Percentiles rank a stretch among this genome's conserved stretches.
Evolutionary conservation across 2,797 vertebrate species (phyloP).

Genomic region (Eulemur coronatus): DNA sequence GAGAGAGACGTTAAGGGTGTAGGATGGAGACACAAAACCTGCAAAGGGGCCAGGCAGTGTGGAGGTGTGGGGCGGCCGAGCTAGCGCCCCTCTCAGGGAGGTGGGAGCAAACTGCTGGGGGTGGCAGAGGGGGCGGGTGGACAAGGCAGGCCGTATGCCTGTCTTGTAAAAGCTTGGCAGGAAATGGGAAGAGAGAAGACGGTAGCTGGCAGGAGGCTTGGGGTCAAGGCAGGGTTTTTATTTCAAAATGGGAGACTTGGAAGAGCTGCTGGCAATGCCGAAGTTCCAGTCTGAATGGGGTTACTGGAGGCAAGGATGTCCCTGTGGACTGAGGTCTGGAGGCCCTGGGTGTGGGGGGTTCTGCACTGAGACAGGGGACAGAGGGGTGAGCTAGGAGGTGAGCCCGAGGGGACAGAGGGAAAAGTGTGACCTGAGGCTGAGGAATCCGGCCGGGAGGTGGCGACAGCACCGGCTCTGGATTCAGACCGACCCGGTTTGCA

Average conservation of each 20-base stretch:
- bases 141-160: accelerated
- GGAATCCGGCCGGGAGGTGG: not conserved
- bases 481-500: not conserved
- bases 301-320: not conserved
- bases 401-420: not conserved
- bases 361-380: not conserved
- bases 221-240: not conserved
- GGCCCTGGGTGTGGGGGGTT: not conserved
- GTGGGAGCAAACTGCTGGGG: not conserved
- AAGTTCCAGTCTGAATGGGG: not conserved
- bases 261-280: not conserved
- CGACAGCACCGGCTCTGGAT: not conserved
- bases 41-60: accelerated
- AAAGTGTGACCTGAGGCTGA: not conserved
- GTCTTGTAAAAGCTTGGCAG: not conserved
- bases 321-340: not conserved
- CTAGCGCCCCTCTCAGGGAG: not conserved
- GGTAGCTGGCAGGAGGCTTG: not conserved
- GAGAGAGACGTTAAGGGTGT: accelerated
- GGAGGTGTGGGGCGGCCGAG: too few species aligned
- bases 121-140: not conserved
- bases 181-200: not conserved
- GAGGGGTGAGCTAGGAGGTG: not conserved
- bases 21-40: not conserved
- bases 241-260: not conserved